Evolutionary conservation across 2,888 invertebrate species (phyloP).

Genomic region (Lithophane semibrunnea): DNA sequence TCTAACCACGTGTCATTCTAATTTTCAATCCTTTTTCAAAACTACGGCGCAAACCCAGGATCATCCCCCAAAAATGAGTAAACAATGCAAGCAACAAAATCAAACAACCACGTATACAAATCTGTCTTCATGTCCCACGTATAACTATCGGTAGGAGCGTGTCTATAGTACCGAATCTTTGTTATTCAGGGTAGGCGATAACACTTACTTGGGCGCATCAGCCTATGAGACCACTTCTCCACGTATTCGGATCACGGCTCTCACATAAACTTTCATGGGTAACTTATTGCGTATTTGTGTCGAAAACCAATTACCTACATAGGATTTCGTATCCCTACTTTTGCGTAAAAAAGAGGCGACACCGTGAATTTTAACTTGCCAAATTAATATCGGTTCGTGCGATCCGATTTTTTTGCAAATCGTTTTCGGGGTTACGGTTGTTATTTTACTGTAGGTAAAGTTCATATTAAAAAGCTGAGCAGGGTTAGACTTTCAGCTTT

Average conservation of each 20-base stretch:
- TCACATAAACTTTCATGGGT: slow-evolving; percentile 82
- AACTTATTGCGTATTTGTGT: slow-evolving; percentile 84
- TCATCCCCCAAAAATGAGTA: neutral
- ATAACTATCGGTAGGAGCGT: slow-evolving; percentile 30
- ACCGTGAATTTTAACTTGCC: slow-evolving; percentile 70
- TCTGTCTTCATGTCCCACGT: slow-evolving; percentile 48
- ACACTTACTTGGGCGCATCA: slow-evolving; percentile 71
- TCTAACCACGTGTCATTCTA: neutral
- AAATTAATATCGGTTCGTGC: slow-evolving; percentile 68
- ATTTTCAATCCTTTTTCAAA: neutral
- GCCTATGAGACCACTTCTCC: slow-evolving; percentile 65
- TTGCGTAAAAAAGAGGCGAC: slow-evolving; percentile 69
- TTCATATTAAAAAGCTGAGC: slow-evolving; percentile 4
- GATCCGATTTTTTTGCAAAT: slow-evolving; percentile 41
- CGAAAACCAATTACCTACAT: slow-evolving; percentile 82
- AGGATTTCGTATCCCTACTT: slow-evolving; percentile 75
- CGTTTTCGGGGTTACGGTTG: slow-evolving; percentile 12
- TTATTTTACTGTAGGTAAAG: neutral
- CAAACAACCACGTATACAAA: slow-evolving; percentile 45
- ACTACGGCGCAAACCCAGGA: neutral
- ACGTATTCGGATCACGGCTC: slow-evolving; percentile 77
- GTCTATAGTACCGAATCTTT: slow-evolving; percentile 61
- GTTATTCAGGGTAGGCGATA: slow-evolving; percentile 75
- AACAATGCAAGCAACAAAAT: slow-evolving; percentile 37
- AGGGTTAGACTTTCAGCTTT: neutral